phyloP scores from a whole-genome alignment of 1,140 invertebrate genomes.

The Drosophila gunungcola region DNA sequence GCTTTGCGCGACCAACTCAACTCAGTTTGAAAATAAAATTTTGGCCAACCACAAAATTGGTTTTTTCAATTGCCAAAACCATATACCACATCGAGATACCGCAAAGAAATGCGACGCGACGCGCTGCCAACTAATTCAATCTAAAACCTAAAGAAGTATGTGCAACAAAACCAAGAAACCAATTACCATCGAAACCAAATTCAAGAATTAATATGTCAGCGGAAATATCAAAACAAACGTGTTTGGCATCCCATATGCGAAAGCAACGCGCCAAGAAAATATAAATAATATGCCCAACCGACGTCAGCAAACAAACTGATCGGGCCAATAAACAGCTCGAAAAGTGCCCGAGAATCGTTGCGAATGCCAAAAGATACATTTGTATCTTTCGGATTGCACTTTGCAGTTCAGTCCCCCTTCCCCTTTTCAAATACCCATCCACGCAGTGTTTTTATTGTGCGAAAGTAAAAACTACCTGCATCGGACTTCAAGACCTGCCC shows the following conservation, averaged over 20 bases:
- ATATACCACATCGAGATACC: slow-evolving; percentile 21
- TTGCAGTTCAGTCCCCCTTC: slow-evolving; percentile 26
- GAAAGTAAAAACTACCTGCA: slow-evolving; percentile 84
- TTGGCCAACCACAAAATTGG: slow-evolving; percentile 68
- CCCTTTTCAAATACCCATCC: background rate
- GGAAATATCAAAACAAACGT: slow-evolving; percentile 79
- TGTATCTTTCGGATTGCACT: slow-evolving; percentile 66
- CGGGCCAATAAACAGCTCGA: slow-evolving; percentile 35
- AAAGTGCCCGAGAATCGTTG: slow-evolving; percentile 42
- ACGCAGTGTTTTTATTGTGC: slow-evolving; percentile 61
- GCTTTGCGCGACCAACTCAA: slow-evolving; percentile 57
- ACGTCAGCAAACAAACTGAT: slow-evolving; percentile 54
- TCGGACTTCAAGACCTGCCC: slow-evolving; percentile 48
- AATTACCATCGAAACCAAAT: slow-evolving; percentile 30
- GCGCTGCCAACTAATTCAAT: slow-evolving; percentile 39
- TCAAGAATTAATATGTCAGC: slow-evolving; percentile 64
- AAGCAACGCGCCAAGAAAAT: slow-evolving; percentile 65
- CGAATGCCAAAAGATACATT: slow-evolving; percentile 66
- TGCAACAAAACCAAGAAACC: slow-evolving; percentile 28
- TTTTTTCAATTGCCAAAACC: slow-evolving; percentile 61
- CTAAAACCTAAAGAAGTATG: slow-evolving; percentile 63
- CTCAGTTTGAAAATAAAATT: slow-evolving; percentile 74
- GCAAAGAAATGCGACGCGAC: slow-evolving; percentile 77
- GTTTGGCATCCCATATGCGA: slow-evolving; percentile 65
- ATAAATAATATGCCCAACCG: slow-evolving; percentile 32